Conservation (phyloP, 2,797 vertebrate species). For the Bryconaethiops microstoma region DNA sequence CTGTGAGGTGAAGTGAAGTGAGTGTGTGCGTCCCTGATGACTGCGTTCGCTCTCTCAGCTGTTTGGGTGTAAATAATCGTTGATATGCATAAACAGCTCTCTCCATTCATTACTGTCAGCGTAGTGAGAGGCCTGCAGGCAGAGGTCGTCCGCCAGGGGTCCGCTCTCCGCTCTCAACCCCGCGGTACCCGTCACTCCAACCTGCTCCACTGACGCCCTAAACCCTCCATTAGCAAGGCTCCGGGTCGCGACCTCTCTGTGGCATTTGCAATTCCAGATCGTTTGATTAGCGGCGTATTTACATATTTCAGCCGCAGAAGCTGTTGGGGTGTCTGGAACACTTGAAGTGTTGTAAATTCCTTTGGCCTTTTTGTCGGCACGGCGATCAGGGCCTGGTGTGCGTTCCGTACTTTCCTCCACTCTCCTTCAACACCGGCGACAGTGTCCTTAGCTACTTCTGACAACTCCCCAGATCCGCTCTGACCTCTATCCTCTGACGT, state of each 20-base stretch:
- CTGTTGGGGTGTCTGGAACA: constrained; percentile 71
- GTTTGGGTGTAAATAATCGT: constrained; percentile 81
- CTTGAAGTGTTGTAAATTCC: constrained; percentile 79
- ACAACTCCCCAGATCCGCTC: constrained; percentile 47
- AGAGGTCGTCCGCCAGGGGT: constrained; percentile 84
- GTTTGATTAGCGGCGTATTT: constrained; percentile 83
- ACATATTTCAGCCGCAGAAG: constrained; percentile 78
- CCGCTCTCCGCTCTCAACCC: constrained; percentile 82
- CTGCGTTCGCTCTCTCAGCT: constrained; percentile 62
- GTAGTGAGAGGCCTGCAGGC: constrained; percentile 77
- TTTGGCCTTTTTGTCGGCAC: constrained; percentile 79
- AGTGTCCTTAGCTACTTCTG: constrained; percentile 53
- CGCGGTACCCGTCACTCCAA: constrained; percentile 81
- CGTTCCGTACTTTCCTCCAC: constrained; percentile 39
- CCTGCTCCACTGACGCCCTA: constrained; percentile 74
- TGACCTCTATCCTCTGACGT: constrained; percentile 44
- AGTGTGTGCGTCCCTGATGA: constrained; percentile 57
- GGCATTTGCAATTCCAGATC: constrained; percentile 83
- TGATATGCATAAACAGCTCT: constrained; percentile 75
- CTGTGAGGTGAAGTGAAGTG: constrained; percentile 52
- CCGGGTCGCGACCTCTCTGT: constrained; percentile 78
- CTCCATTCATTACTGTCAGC: constrained; percentile 83
- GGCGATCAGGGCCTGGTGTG: constrained; percentile 71
- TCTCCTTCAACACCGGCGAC: constrained; percentile 44
- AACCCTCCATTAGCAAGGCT: constrained; percentile 79